phyloP scores from a whole-genome alignment of 1,140 invertebrate genomes.

The Daktulosphaira vitifoliae region DNA sequence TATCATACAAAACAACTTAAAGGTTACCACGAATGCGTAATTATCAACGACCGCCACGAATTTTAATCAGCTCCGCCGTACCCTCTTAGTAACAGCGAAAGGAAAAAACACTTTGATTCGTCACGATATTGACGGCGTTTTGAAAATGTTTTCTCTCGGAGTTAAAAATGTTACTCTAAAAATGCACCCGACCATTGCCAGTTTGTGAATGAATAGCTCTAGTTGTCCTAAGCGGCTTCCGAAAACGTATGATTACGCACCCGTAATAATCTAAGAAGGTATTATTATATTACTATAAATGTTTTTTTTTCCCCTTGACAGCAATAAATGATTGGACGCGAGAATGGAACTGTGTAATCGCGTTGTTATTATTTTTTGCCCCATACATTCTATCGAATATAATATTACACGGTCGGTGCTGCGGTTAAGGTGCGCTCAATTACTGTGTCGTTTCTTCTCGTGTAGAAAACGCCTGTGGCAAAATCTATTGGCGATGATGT shows the following conservation, averaged over 20 bases:
- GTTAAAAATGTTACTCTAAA: no score
- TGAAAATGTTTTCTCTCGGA: no score
- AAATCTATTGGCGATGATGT: neutral
- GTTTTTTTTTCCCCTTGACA: neutral
- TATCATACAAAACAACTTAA: no score
- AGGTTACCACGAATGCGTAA: no score
- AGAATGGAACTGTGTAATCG: neutral
- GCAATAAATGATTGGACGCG: constrained; percentile 2
- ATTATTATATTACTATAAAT: neutral
- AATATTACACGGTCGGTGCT: neutral
- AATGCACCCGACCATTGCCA: no score
- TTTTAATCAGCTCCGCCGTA: no score
- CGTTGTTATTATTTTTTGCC: neutral
- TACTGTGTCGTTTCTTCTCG: no score
- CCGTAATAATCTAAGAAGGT: neutral
- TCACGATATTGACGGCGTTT: no score
- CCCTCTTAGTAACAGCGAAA: no score
- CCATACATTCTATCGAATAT: neutral
- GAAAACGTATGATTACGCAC: constrained; percentile 10
- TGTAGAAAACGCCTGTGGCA: neutral
- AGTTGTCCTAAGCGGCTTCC: neutral
- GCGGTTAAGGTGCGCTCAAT: no score
- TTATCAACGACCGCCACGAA: neutral
- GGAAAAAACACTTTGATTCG: no score
- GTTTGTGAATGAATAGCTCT: constrained; percentile 5